Evolutionary conservation across 2,888 invertebrate species (phyloP).

Genomic region (Sarcophaga caerulescens): DNA sequence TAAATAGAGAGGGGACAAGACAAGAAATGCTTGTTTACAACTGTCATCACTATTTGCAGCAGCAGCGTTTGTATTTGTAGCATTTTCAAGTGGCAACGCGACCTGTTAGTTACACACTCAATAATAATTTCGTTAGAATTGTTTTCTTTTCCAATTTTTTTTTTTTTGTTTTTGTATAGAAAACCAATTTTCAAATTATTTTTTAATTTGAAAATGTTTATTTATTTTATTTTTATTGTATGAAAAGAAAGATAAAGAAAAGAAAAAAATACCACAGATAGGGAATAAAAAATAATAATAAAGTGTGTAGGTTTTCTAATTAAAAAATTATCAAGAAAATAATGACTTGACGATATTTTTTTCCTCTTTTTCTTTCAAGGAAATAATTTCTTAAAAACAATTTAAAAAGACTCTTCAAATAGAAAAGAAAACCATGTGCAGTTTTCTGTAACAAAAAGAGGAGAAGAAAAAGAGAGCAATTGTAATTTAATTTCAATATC

Average conservation of each 20-base stretch:
- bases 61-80: too few species aligned
- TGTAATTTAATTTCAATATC: constrained; percentile 46
- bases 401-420: not conserved
- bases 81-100: not conserved
- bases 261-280: too few species aligned
- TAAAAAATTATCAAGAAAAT: constrained; percentile 64
- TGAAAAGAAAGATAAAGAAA: not conserved
- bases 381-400: not conserved
- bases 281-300: not conserved
- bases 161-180: constrained; percentile 40
- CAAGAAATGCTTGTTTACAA: constrained; percentile 37
- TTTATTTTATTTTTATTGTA: constrained; percentile 61
- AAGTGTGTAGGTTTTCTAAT: constrained; percentile 62
- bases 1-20: not conserved
- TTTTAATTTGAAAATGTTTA: constrained; percentile 63
- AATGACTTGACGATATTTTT: constrained; percentile 43
- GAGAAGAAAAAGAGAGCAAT: constrained; percentile 51
- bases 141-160: too few species aligned
- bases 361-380: constrained; percentile 12
- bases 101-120: not conserved
- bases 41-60: constrained; percentile 36
- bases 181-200: constrained; percentile 68
- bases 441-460: not conserved
- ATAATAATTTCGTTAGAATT: constrained; percentile 1
- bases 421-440: not conserved